Base-by-base conservation (phyloP, 2,113 vertebrate species). In the Noctilio leporinus region DNA sequence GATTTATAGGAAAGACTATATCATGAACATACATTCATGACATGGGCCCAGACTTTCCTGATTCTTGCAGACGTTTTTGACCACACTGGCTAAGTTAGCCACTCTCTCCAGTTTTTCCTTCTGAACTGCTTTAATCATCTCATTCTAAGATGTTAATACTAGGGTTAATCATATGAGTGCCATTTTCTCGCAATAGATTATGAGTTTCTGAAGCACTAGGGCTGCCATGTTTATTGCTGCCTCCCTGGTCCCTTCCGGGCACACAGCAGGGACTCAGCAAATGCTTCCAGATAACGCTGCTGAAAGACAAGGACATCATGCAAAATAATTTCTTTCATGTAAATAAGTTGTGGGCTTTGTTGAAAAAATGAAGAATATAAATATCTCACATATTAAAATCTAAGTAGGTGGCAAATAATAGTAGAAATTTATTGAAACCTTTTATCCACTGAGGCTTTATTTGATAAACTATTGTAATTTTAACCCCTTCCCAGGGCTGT, bases 341-440 rank as follows among this genome's bases (percentile, higher is more conserved):
- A 88, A 86, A 86, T 40, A 70, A 93, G 67, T 35, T 59, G 53
- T 55, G 69, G 10, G 65, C n/a, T 59, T 69, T 78, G 4, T 35
- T 33, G 10, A 30, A 43, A 70, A 85, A 57, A 81, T 17, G 16
- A 55, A 84, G 10, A 69, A 78, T 65, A 24, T 40, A 85, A 67
- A 26, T 47, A 64, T 24, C 38, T 75, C n/a, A 47, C 2, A 43
- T 4, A 76, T 33, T 45, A 76, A 70, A 76, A 69, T 26, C 7
- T 88, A 49, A 73, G 28, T 73, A 51, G 30, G 19, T 55, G 28
- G 22, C 10, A 55, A 10, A 24, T 57, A 59, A 45, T 1, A 69
- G 45, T 22, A 33, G 43, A 76, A 43, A 47, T 70, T 90, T 45
- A 40, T 33, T 55, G 20, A 87, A 93, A 55, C 3, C 19, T 64